These are phyloP conservation scores for Menidia menidia DNA, from an alignment of 2,797 vertebrate species.

Conservation along the genomic window DNA sequence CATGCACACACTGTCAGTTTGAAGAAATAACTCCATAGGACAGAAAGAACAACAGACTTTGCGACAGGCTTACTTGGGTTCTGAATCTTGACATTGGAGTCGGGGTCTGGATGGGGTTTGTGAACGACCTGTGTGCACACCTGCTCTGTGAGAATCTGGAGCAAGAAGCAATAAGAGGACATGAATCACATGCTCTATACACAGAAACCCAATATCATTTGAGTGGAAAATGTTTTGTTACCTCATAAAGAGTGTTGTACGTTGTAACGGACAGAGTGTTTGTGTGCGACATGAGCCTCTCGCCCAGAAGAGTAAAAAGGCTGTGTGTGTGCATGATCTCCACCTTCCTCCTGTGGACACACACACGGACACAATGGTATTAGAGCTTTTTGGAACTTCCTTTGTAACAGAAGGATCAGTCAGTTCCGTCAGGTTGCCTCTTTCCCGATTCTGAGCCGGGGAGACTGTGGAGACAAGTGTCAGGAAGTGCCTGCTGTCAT, in stretches of 20 bases:
- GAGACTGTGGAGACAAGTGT: conserved; percentile 60
- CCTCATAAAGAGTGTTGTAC: conserved; percentile 97
- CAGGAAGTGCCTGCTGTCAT: conserved; percentile 70
- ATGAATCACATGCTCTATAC: conserved; percentile 15
- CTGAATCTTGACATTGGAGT: conserved; percentile 95
- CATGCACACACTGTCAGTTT: neutral
- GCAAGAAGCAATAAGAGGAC: conserved; percentile 5
- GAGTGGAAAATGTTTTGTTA: conserved; percentile 65
- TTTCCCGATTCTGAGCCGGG: conserved; percentile 47
- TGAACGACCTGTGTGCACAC: conserved; percentile 96
- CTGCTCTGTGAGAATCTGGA: conserved; percentile 95
- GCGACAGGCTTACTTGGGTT: conserved; percentile 90
- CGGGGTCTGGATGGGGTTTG: conserved; percentile 94
- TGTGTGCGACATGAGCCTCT: conserved; percentile 92
- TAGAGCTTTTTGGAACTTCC: conserved; percentile 65
- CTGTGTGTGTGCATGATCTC: conserved; percentile 99
- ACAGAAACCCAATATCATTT: conserved; percentile 2
- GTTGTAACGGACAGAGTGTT: conserved; percentile 92
- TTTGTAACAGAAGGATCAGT: conserved; percentile 59
- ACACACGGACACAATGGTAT: conserved; percentile 48
- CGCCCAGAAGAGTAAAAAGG: conserved; percentile 95
- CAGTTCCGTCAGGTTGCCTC: conserved; percentile 48
- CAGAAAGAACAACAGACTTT: neutral
- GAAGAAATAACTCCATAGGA: neutral
- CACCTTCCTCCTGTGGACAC: conserved; percentile 89